phyloP scores from a whole-genome alignment of 2,113 vertebrate genomes.

The Pomatorhinus ruficollis region DNA sequence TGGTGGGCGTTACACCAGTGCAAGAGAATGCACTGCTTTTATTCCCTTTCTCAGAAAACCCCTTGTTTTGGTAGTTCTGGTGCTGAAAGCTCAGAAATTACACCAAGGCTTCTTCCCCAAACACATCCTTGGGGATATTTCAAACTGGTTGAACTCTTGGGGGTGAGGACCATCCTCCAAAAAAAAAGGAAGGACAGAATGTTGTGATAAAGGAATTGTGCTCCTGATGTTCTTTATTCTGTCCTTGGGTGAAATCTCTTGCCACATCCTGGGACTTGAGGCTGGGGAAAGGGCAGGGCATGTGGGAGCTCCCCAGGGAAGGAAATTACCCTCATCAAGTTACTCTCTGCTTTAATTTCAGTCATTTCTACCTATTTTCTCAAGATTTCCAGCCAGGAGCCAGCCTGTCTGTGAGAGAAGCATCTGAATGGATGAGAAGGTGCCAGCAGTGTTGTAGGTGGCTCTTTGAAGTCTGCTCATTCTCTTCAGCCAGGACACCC shows the following conservation, averaged over 20 bases:
- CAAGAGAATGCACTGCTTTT: not conserved
- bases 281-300: not conserved
- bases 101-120: not conserved
- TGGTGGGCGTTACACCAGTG: not conserved
- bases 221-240: not conserved
- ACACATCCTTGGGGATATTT: not conserved
- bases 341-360: not conserved
- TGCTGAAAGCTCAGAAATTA: not conserved
- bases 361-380: not conserved
- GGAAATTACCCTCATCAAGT: not conserved
- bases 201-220: not conserved
- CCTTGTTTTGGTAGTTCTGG: not conserved
- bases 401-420: conserved; percentile 20
- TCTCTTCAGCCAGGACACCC: not conserved
- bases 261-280: not conserved
- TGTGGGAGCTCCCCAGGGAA: not conserved
- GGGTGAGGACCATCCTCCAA: no score
- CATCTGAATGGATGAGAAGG: not conserved
- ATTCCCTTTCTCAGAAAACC: not conserved
- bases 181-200: not conserved
- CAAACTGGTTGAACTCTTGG: not conserved
- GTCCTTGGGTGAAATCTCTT: not conserved
- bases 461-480: not conserved
- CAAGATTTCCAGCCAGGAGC: conserved; percentile 15
- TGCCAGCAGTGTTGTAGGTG: conserved; percentile 15